Evolutionary conservation across 2,888 invertebrate genomes (phyloP).

Genomic region (Abrostola triplasia): DNA sequence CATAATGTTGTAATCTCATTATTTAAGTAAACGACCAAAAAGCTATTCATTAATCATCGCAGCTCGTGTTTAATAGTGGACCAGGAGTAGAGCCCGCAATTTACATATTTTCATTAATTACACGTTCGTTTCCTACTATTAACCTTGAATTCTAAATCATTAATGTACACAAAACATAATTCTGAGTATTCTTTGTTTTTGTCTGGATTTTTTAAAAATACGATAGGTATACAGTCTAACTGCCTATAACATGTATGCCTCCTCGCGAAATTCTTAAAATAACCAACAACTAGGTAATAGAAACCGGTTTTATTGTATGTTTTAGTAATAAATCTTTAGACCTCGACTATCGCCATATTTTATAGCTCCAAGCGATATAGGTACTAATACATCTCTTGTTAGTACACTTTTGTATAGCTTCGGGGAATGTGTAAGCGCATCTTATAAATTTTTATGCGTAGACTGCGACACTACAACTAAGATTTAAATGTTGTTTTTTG

Average conservation of each 20-base stretch:
- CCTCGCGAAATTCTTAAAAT: constrained; percentile 17
- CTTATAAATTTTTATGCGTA: neutral
- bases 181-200: constrained; percentile 17
- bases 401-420: constrained; percentile 12
- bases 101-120: constrained; percentile 82
- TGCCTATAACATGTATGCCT: constrained; percentile 18
- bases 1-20: constrained; percentile 59
- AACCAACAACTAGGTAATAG: constrained; percentile 3
- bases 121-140: constrained; percentile 58
- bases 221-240: neutral
- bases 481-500: no score
- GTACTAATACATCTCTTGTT: constrained; percentile 2
- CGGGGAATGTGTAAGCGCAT: constrained; percentile 9
- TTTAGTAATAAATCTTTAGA: constrained; percentile 22
- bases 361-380: constrained; percentile 11
- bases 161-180: constrained; percentile 27
- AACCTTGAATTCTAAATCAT: constrained; percentile 56
- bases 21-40: constrained; percentile 78
- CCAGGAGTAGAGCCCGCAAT: constrained; percentile 67
- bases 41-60: constrained; percentile 80
- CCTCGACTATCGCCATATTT: constrained; percentile 25
- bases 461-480: no score
- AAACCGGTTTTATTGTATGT: constrained; percentile 14
- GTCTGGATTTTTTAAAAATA: neutral
- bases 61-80: constrained; percentile 66